Base-by-base conservation (phyloP, 1,140 invertebrate species). In the Oreohelix idahoensis region DNA sequence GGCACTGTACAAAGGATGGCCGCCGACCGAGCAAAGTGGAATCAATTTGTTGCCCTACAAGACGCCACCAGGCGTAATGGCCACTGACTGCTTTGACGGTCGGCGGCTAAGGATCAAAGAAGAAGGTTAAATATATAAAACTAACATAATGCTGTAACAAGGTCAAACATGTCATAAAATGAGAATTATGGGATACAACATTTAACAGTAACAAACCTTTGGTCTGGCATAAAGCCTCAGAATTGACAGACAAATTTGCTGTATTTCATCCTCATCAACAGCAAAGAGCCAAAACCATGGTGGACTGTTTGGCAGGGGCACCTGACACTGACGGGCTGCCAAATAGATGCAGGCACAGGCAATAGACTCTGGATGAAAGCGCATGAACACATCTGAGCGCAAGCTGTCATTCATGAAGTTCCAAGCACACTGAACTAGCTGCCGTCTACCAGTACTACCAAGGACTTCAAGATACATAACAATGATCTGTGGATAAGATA, bases 341-440 rank as follows among this genome's bases (percentile, higher is more conserved):
- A 99, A 94, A 92, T 97, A 99, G 81, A 99, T 98, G 92, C 98
- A 99, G 29, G 98, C 98, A 93, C 98, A 99, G 0, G 99, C 99
- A 83, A 99, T 98, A 0, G 97, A 98, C 93, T 99, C 99, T 0
- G 98, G 98, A 81, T 96, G 95, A 92, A 98, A 98, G 80, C 97
- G 95, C 89, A 99, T 95, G 93, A 99, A 99, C 0, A 99, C 97
- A 93, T 99, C 97, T 0, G 98, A 99, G 49, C 98, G 93, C 35
- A 99, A 93, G 20, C 98, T 97, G 93, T 99, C 99, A 93, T 99
- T 99, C 98, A 99, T 99, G 92, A 99, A 99, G 92, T 99, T 99
- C 95, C 98, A 99, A 23, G 97, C 95, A 90, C 96, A 95, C 92
- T 99, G 98, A 94, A 98, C 97, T 38, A 99, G 93, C 83, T 95